Evolutionary conservation across 2,113 vertebrate genomes (phyloP).

Genomic region (Amazona vittata): DNA sequence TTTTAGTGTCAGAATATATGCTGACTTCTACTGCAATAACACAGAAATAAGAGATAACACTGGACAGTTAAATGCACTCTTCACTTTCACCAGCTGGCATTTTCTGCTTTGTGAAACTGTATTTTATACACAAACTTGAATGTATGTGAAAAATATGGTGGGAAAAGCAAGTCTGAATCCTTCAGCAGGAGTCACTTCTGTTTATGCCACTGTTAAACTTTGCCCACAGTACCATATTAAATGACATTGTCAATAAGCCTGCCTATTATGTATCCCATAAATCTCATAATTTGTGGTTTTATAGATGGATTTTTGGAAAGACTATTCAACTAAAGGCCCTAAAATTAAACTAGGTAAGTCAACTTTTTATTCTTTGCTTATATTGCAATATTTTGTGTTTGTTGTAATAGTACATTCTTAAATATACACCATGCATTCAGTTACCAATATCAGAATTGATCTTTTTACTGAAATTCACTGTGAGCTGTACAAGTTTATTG

Average conservation of each 20-base stretch:
- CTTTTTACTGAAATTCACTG: background rate
- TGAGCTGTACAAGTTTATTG: background rate
- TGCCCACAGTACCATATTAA: background rate
- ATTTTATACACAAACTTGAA: background rate
- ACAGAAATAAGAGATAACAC: background rate
- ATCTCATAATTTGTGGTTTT: background rate
- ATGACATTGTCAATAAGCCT: background rate
- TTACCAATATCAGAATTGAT: background rate
- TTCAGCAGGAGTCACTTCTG: background rate
- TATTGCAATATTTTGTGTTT: background rate
- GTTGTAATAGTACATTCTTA: background rate
- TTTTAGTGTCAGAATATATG: background rate
- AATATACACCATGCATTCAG: background rate
- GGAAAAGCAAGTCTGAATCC: background rate
- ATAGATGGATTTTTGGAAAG: conserved; percentile 88
- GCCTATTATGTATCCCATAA: background rate
- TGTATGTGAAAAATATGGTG: background rate
- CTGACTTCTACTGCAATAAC: background rate
- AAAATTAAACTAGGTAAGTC: conserved; percentile 76
- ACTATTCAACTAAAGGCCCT: conserved; percentile 74
- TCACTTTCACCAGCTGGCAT: background rate
- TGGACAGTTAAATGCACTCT: background rate
- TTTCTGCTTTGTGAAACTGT: background rate
- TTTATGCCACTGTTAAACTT: background rate
- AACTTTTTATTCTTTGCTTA: background rate